Evolutionary conservation across 2,797 vertebrate species (phyloP).

Genomic region (Geotrypetes seraphini): DNA sequence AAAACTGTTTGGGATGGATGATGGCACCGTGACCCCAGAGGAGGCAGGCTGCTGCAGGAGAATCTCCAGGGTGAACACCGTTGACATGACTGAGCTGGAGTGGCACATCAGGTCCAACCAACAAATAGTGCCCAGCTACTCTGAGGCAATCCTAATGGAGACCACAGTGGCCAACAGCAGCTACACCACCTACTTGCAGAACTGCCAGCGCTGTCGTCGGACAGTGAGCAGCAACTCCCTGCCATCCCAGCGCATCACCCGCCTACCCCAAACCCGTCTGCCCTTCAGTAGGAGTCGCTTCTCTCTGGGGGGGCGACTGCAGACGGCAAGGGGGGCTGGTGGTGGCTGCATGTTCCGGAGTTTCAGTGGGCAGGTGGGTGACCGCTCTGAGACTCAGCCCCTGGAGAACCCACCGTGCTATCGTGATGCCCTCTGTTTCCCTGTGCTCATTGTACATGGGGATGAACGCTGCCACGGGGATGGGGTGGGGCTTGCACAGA

Average conservation of each 20-base stretch:
- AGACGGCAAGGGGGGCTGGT: slow-evolving; percentile 4
- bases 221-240: slow-evolving; percentile 74
- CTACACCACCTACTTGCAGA: slow-evolving; percentile 74
- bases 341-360: slow-evolving; percentile 62
- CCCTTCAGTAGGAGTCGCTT: slow-evolving; percentile 82
- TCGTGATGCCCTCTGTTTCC: slow-evolving; percentile 58
- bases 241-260: slow-evolving; percentile 61
- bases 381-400: slow-evolving; percentile 56
- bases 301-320: slow-evolving; percentile 68
- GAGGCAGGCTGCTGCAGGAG: slow-evolving; percentile 37
- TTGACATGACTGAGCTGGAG: slow-evolving; percentile 84
- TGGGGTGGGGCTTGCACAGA: slow-evolving; percentile 15
- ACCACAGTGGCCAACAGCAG: slow-evolving; percentile 55
- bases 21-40: slow-evolving; percentile 18
- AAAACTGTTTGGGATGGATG: slow-evolving; percentile 77
- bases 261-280: slow-evolving; percentile 57
- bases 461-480: slow-evolving; percentile 55
- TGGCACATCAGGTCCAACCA: slow-evolving; percentile 89
- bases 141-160: slow-evolving; percentile 79
- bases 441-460: slow-evolving; percentile 57
- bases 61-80: slow-evolving; percentile 77
- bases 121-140: slow-evolving; percentile 85
- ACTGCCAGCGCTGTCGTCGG: slow-evolving; percentile 72
- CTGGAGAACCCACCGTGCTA: slow-evolving; percentile 55
- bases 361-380: slow-evolving; percentile 61